Conservation (phyloP, 1,140 invertebrate genomes). For the Bacillus rossius region DNA sequence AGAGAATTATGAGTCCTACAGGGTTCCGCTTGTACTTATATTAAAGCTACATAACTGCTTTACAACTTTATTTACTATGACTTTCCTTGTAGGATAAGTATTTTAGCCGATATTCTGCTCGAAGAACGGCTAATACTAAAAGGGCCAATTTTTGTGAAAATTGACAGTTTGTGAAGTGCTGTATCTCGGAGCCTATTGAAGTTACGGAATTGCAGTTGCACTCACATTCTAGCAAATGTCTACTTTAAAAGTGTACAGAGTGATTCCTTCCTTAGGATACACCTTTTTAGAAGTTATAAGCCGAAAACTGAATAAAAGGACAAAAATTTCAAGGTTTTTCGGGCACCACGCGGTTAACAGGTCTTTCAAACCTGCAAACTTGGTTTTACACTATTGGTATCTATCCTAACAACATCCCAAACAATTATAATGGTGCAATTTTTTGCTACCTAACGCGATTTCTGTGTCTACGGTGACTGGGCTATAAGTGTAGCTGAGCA, state of each 20-base stretch:
- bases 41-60: slow-evolving; percentile 12
- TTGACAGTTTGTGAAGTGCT: neutral
- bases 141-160: neutral
- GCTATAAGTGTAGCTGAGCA: too few species aligned
- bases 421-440: too few species aligned
- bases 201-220: slow-evolving; percentile 4
- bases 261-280: neutral
- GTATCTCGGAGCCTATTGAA: slow-evolving; percentile 1
- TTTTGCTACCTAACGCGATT: too few species aligned
- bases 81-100: slow-evolving; percentile 10
- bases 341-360: neutral
- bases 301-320: neutral
- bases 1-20: slow-evolving; percentile 2
- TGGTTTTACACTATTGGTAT: too few species aligned
- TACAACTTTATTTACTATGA: slow-evolving; percentile 4
- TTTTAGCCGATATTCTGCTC: slow-evolving; percentile 9
- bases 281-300: slow-evolving; percentile 2
- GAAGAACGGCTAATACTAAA: slow-evolving; percentile 6
- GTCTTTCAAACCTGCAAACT: too few species aligned
- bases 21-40: slow-evolving; percentile 7
- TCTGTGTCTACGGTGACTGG: too few species aligned
- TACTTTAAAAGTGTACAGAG: neutral
- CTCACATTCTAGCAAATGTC: neutral
- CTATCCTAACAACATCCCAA: slow-evolving; percentile 5
- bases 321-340: too few species aligned